Base-by-base conservation (phyloP, 2,113 vertebrate species). In the Chaetodon trifascialis region DNA sequence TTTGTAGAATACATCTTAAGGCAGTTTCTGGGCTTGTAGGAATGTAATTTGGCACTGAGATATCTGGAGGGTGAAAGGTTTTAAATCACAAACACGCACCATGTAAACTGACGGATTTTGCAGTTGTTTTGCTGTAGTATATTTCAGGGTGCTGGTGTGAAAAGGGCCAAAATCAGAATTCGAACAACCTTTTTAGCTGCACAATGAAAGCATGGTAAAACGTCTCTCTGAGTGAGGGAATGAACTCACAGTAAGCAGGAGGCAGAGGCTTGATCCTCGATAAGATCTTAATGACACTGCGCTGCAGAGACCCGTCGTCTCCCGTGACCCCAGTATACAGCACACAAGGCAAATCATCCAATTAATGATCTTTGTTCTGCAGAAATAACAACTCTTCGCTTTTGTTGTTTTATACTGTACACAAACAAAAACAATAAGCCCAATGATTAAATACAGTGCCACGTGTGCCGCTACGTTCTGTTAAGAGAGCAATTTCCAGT, bases 211-310 rank as follows among this genome's bases (percentile, higher is more conserved):
- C 14, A 60, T 30, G 11, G 16, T 70, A 68, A 80, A 60, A 47
- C 40, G 23, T 8, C 54, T 49, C 52, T 49, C 25, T n/a, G 49
- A 81, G 54, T 71, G 75, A 68, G 80, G 69, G 47, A 82, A 51
- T 69, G 40, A 82, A 85, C 86, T 89, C 65, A 71, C 58, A 73
- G 64, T 62, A 85, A 87, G 70, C 52, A 84, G 55, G 75, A 86
- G 63, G 54, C 72, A 68, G 83, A 82, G 62, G 86, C 84, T 93
- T 93, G 88, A 88, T 87, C 83, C 60, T 82, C 38, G 89, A 95
- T 94, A 94, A 90, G 78, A 94, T 94, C 91, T 90, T 91, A 94
- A 94, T 94, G 91, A 91, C 88, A 91, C 77, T 91, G 62, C 88
- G 85, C 89, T 84, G 82, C 83, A 59, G 79, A 90, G 91, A 91